A percentile compares a stretch with the other conserved stretches of the same genome.
phyloP scores from a whole-genome alignment of 2,888 invertebrate genomes.

The Dryococelus australis region DNA sequence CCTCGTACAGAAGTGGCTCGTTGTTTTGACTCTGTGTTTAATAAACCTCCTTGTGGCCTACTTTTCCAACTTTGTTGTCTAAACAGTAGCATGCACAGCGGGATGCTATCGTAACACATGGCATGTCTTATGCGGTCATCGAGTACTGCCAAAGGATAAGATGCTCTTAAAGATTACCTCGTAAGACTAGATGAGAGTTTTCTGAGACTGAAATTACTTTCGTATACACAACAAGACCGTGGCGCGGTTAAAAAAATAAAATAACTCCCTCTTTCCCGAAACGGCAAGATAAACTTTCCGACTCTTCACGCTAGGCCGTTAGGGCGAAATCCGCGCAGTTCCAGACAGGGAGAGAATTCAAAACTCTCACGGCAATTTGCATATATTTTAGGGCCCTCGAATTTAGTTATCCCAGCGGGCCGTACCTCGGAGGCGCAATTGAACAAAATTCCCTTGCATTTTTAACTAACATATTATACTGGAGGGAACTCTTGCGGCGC shows the following conservation, averaged over 20 bases:
- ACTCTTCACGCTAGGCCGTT: background rate
- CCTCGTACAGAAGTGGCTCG: too few relatives aligned
- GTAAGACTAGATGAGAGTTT: background rate
- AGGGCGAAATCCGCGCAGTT: background rate
- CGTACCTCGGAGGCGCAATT: background rate
- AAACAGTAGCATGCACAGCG: too few relatives aligned
- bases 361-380: slow-evolving; percentile 3
- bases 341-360: slow-evolving; percentile 1
- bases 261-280: background rate
- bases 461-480: slow-evolving; percentile 34
- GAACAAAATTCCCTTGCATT: slow-evolving; percentile 25
- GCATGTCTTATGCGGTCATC: too few relatives aligned
- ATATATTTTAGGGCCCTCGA: background rate
- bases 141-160: too few relatives aligned
- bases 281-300: background rate
- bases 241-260: background rate
- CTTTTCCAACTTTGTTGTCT: too few relatives aligned
- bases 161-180: background rate
- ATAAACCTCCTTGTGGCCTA: too few relatives aligned
- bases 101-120: too few relatives aligned
- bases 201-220: background rate
- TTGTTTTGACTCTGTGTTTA: too few relatives aligned
- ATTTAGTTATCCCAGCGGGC: background rate
- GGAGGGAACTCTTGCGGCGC: slow-evolving; percentile 28
- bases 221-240: background rate